Evolutionary conservation across 2,797 vertebrate species (phyloP), one percentile per base, ranked within the genome.

Genomic region (Pangasius sanitwongsei): DNA sequence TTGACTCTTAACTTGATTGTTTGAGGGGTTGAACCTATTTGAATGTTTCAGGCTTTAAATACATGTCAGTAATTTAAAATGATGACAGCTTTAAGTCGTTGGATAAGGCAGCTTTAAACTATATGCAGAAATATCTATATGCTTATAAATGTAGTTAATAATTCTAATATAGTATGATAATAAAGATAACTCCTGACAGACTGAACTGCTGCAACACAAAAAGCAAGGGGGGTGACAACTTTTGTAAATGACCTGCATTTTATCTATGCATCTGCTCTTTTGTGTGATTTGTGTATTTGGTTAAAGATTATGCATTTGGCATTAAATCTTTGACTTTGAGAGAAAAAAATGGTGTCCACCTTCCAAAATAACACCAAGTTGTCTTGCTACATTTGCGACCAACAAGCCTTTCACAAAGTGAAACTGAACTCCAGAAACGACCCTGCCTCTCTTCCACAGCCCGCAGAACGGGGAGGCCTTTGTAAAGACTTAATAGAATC

Each of bases 401-500:
- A 91, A 94, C 93, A 93, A 83, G 93, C 91, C 90, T 92, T 93
- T 92, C 92, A 94, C 94, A 95, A 95, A 94, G 94, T 95, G 94
- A 95, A 95, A 96, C 93, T 93, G 93, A 95, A 95, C 95, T 95
- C 95, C 94, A 96, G 95, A 94, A 96, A 96, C 96, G 96, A 95
- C 95, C 93, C 92, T 91, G 92, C 94, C 95, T 94, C 95, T 97
- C 95, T 96, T 95, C 96, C 95, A 94, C 96, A 96, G 96, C 96
- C 96, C 93, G 95, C 93, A 95, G 95, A 97, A 97, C 95, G 96
- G 96, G 96, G 93, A 96, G 95, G 96, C 97, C 97, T 97, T 97
- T 97, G 96, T 97, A 97, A 98, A 97, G 97, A 97, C 97, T 98
- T 98, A 98, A 98, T 97, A 98, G 98, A 98, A 98, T 97, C 97